Percentiles rank a stretch among this genome's conserved stretches.
Conservation (phyloP, 2,888 invertebrate species). For the Athrips mouffetella region DNA sequence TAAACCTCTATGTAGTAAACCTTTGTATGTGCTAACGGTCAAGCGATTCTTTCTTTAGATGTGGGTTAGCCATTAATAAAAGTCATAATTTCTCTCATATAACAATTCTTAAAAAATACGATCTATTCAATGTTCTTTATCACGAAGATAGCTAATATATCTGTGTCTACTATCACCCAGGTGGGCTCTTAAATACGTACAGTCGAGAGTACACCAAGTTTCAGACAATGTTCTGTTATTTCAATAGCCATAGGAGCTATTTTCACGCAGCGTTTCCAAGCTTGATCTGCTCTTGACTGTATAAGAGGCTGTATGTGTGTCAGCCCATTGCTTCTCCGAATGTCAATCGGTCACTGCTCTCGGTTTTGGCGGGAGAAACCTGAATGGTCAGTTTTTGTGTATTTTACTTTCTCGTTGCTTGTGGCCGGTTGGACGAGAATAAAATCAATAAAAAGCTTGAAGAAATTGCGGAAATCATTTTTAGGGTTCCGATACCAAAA, state of each 20-base stretch:
- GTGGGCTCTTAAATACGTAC: background rate
- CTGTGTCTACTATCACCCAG: slow-evolving; percentile 2
- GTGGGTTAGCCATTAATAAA: slow-evolving; percentile 1
- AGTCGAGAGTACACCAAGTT: no score
- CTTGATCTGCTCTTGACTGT: no score
- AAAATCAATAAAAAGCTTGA: slow-evolving; percentile 24
- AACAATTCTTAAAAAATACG: background rate
- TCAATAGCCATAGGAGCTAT: no score
- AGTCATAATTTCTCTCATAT: background rate
- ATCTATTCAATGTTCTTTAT: background rate
- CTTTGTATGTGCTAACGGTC: no score
- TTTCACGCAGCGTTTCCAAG: no score
- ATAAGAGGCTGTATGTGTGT: slow-evolving; percentile 10
- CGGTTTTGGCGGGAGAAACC: slow-evolving; percentile 76
- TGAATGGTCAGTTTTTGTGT: slow-evolving; percentile 65
- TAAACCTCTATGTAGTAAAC: no score
- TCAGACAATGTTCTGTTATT: no score
- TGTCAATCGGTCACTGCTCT: slow-evolving; percentile 73
- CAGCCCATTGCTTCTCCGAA: slow-evolving; percentile 35
- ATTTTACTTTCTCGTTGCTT: slow-evolving; percentile 68
- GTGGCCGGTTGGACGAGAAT: slow-evolving; percentile 25
- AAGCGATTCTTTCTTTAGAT: no score
- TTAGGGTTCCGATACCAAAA: no score
- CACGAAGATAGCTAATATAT: background rate
- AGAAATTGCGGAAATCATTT: slow-evolving; percentile 11